These are phyloP conservation scores for Dione vanillae DNA, from an alignment of 2,888 invertebrate species.

Conservation along the genomic window DNA sequence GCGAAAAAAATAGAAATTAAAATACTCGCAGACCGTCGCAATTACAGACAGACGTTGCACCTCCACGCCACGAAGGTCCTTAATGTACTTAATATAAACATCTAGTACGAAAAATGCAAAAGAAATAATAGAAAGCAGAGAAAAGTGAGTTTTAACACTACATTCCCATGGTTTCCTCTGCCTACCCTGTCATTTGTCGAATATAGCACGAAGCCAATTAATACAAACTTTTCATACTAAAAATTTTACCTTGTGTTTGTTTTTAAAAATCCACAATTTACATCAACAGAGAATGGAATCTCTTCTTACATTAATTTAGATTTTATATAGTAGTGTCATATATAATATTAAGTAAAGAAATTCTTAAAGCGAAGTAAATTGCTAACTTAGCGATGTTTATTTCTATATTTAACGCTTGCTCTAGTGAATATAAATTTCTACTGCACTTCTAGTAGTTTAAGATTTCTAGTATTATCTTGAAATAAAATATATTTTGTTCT, in stretches of 20 bases:
- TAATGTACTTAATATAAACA: no score
- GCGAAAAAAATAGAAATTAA: no score
- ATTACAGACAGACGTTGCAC: no score
- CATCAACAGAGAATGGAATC: no score
- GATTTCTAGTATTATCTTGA: conserved; percentile 7
- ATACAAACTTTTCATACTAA: no score
- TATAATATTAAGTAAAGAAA: conserved; percentile 17
- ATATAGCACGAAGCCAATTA: no score
- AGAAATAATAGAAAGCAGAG: no score
- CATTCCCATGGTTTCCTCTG: neutral
- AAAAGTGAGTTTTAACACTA: neutral
- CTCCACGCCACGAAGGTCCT: no score
- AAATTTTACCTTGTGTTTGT: no score
- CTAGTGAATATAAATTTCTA: conserved; percentile 5
- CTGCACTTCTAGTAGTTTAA: no score
- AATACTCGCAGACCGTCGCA: neutral
- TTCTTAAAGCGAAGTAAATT: conserved; percentile 14
- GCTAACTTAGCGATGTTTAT: conserved; percentile 15
- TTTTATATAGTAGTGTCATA: neutral
- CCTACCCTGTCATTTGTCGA: neutral
- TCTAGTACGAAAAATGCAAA: no score
- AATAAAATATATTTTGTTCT: neutral
- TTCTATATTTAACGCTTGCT: conserved; percentile 1
- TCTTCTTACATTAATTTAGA: neutral
- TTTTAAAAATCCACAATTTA: no score